Evolutionary conservation across 2,113 vertebrate genomes (phyloP).

Genomic region (Spea multiplicata): DNA sequence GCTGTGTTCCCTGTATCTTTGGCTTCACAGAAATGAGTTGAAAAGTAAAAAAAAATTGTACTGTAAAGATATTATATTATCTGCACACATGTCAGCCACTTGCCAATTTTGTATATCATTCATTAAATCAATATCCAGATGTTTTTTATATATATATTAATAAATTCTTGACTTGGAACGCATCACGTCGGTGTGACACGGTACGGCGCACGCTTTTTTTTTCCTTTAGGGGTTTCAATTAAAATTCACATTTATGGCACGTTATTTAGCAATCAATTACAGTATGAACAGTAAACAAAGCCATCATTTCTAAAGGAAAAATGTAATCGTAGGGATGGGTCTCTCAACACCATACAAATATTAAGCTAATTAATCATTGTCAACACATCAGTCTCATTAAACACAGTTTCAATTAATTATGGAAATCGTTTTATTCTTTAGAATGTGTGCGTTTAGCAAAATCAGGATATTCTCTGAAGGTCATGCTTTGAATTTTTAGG

Average conservation of each 20-base stretch:
- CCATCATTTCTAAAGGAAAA: slow-evolving; percentile 58
- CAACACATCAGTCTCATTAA: slow-evolving; percentile 60
- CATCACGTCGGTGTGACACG: not conserved
- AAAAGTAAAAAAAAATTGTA: too few relatives aligned
- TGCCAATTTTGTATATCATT: not conserved
- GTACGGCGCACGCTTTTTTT: not conserved
- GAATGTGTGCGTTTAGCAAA: slow-evolving; percentile 36
- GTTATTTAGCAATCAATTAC: slow-evolving; percentile 46
- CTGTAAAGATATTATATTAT: too few relatives aligned
- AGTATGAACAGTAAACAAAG: slow-evolving; percentile 60
- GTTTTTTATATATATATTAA: not conserved
- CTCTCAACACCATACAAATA: slow-evolving; percentile 65
- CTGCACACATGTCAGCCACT: too few relatives aligned
- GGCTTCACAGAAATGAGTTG: too few relatives aligned
- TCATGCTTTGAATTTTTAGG: slow-evolving; percentile 56
- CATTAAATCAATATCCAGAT: not conserved
- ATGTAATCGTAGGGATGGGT: slow-evolving; percentile 58
- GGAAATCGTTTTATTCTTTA: slow-evolving; percentile 42
- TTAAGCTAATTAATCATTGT: slow-evolving; percentile 69
- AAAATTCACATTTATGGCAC: slow-evolving; percentile 13
- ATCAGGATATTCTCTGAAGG: slow-evolving; percentile 59
- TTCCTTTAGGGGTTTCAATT: slow-evolving; percentile 16
- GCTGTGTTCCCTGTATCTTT: too few relatives aligned
- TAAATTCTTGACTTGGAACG: not conserved
- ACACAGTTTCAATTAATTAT: slow-evolving; percentile 57